Evolutionary conservation across 1,140 invertebrate genomes (phyloP).

Genomic region (Hypsibius dujardini): DNA sequence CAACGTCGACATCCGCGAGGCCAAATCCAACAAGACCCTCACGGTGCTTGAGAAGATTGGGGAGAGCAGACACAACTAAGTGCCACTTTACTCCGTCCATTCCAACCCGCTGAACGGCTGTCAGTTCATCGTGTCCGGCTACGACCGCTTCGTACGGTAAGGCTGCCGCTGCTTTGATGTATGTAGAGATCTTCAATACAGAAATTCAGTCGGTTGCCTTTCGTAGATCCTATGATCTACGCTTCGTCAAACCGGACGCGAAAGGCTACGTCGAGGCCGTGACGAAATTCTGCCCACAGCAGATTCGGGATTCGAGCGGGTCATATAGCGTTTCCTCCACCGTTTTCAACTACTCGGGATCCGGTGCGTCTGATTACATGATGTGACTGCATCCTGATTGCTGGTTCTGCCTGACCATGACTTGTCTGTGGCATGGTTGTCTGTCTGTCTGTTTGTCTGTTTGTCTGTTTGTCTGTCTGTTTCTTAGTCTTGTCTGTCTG

Average conservation of each 20-base stretch:
- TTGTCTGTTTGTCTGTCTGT: too few species aligned
- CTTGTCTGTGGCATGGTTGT: too few species aligned
- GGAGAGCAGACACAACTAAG: slow-evolving; percentile 37
- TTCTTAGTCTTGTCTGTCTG: too few species aligned
- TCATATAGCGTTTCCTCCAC: slow-evolving; percentile 57
- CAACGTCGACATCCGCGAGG: slow-evolving; percentile 57
- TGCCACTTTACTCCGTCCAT: slow-evolving; percentile 66
- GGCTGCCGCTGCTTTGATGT: not conserved
- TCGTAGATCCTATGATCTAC: slow-evolving; percentile 34
- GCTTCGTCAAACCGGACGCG: slow-evolving; percentile 28
- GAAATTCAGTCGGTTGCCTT: slow-evolving; percentile 13
- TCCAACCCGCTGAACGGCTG: slow-evolving; percentile 53
- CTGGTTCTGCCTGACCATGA: too few species aligned
- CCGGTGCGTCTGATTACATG: slow-evolving; percentile 27
- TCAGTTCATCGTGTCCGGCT: slow-evolving; percentile 63
- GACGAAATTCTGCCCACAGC: slow-evolving; percentile 42
- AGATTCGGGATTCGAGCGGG: slow-evolving; percentile 24
- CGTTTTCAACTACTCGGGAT: slow-evolving; percentile 72
- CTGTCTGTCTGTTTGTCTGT: too few species aligned
- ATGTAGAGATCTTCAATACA: not conserved
- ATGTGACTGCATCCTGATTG: too few species aligned
- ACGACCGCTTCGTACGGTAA: slow-evolving; percentile 38
- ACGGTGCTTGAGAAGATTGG: slow-evolving; percentile 39
- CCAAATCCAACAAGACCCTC: slow-evolving; percentile 44
- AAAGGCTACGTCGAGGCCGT: slow-evolving; percentile 27